phyloP scores from a whole-genome alignment of 2,888 invertebrate genomes.

The Pardosa pseudoannulata region DNA sequence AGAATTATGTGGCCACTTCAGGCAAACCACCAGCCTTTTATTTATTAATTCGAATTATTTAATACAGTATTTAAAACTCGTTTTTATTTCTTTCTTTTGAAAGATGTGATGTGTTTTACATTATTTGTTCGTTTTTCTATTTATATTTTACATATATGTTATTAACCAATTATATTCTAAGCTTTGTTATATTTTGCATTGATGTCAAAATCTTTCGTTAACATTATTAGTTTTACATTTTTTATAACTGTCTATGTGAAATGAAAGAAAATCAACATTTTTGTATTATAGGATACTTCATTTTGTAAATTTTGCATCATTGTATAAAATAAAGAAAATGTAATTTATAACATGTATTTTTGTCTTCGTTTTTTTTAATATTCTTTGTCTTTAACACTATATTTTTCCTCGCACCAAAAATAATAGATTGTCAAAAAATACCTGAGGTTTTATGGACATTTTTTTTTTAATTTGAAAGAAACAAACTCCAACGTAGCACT shows the following conservation, averaged over 20 bases:
- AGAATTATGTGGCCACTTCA: neutral
- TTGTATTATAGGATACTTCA: conserved; percentile 1
- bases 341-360: neutral
- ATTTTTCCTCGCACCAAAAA: no score
- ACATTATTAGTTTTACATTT: conserved; percentile 16
- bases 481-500: no score
- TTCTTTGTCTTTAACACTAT: no score
- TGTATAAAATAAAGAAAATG: neutral
- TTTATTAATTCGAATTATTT: neutral
- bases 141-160: conserved; percentile 33
- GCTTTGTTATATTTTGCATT: conserved; percentile 20
- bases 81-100: neutral
- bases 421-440: no score
- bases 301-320: conserved; percentile 13
- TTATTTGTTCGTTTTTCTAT: conserved; percentile 32
- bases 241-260: conserved; percentile 2
- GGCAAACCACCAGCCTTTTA: neutral
- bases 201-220: conserved; percentile 26
- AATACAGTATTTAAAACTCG: conserved; percentile 9
- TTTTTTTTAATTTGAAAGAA: no score
- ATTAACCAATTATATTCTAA: conserved; percentile 22
- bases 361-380: no score
- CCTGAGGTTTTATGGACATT: no score
- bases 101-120: conserved; percentile 9
- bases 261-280: conserved; percentile 14